Conservation (phyloP, 2,888 invertebrate species). For the Entomobrya multifasciata region DNA sequence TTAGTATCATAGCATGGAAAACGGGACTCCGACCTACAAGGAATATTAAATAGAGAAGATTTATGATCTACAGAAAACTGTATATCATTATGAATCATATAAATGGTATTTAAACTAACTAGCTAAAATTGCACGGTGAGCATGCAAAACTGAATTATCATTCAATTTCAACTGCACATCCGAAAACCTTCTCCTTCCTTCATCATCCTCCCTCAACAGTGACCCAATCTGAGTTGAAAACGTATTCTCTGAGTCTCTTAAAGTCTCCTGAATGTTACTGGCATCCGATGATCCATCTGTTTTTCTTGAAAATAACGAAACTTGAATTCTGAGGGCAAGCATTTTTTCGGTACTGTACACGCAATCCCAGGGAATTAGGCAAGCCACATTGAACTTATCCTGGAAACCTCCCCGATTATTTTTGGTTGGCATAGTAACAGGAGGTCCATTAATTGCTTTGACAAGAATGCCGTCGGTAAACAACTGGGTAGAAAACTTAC, state of each 20-base stretch:
- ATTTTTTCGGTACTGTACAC: background rate
- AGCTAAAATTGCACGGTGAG: background rate
- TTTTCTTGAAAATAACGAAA: background rate
- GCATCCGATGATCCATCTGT: background rate
- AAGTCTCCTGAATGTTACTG: background rate
- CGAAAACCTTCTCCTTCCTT: background rate
- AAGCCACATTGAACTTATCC: background rate
- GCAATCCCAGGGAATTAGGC: background rate
- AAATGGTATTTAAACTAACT: background rate
- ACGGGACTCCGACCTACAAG: constrained; percentile 27
- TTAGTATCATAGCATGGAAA: constrained; percentile 6
- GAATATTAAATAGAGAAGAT: too few relatives aligned
- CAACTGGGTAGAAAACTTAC: background rate
- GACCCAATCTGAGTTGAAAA: background rate
- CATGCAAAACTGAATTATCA: background rate
- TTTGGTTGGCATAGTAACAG: background rate
- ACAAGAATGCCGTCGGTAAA: background rate
- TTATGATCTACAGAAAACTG: too few relatives aligned
- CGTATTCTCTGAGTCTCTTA: background rate
- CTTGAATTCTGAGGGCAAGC: background rate
- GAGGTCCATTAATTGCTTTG: background rate
- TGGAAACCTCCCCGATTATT: background rate
- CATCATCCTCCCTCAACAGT: background rate
- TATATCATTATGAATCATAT: background rate
- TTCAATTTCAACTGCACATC: background rate